Evolutionary conservation across 2,888 invertebrate genomes (phyloP), one percentile per base, ranked within the genome.

Genomic region (Dioctria linearis): DNA sequence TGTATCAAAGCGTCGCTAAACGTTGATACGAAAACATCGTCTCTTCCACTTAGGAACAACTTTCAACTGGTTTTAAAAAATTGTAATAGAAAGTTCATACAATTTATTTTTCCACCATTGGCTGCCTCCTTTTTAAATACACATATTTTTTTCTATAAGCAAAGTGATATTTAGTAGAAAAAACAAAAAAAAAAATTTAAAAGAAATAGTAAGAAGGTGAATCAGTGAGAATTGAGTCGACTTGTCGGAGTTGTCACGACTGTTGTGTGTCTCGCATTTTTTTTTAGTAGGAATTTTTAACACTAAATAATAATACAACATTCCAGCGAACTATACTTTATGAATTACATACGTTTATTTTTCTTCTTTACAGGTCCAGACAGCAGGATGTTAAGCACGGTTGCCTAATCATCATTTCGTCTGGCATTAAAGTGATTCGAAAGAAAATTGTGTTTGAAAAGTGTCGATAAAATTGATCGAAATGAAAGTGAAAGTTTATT

Each of bases 1-100:
- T 84, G 86, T 86, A 86, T 89, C 89, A 89, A 88, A 89, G 88
- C 88, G 88, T 88, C 87, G 86, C 87, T 88, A 89, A 88, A 88
- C 89, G 89, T 89, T 86, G 89, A 86, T 88, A 88, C 87, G 89
- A 87, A 87, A 88, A 88, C 89, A 89, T 88, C 89, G 69, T 49
- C 46, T 46, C 59, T 25, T 59, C 63, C 37, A 61, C 39, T 8
- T n/a, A 65, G 42, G 42, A 65, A 65, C n/a, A 65, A 6, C 42
- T 51, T 51, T 61, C 61, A 61, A 76, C 63, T 63, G 43, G 61
- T 76, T 76, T 63, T 61, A 13, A 25, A 25, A 25, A 25, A 40
- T 59, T 59, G 25, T 75, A 73, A 54, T 57, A 73, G 39, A 65
- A 65, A 76, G 76, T 63, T 65, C 76, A 63, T 37, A 40, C 49